Evolutionary conservation across 92 coral and sea anemone species (phyloP), one percentile per base, ranked within the genome.

Genomic region (Umimayanthus chanpuru): DNA sequence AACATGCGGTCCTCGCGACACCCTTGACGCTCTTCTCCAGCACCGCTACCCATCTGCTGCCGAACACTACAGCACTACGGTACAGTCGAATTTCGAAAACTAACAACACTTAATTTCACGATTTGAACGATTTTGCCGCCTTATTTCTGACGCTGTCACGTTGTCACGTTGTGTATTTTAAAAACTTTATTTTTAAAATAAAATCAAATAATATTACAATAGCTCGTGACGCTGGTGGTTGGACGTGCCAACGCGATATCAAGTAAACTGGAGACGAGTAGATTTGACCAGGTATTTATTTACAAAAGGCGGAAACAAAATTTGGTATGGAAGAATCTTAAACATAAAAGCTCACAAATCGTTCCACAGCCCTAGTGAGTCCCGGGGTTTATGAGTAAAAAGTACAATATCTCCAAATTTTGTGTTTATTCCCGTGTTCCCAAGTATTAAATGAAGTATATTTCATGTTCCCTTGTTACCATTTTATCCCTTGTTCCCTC

Each of bases 381-480:
- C n/a, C n/a, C 32, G 14, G 16, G 61, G 61, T 53, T 8, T 53
- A 53, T 53, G 75, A 28, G 75, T 70, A 70, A 70, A 70, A 25
- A 25, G 12, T 70, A 70, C 75, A 70, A 53, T 1, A 1, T 53
- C 47, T 43, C 6, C 47, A 68, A 14, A 29, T 72, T 72, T 72
- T 72, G 77, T 44, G 81, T 26, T 49, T 77, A 64, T 77, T 77
- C 65, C 81, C 81, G 30, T 77, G 81, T 77, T 77, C 58, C 81
- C 81, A 47, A 49, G 65, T 77, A 25, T 49, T n/a, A n/a, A n/a
- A n/a, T n/a, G n/a, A n/a, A n/a, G n/a, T n/a, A n/a, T n/a, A 77
- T 77, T 77, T 77, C 58, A 26, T 41, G 81, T 77, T 77, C 81
- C 81, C 81, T 47, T 77, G 81, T 77, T 77, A 61, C 81, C 30